Conservation (phyloP, 2,888 invertebrate species). For the Pherbina coryleti region DNA sequence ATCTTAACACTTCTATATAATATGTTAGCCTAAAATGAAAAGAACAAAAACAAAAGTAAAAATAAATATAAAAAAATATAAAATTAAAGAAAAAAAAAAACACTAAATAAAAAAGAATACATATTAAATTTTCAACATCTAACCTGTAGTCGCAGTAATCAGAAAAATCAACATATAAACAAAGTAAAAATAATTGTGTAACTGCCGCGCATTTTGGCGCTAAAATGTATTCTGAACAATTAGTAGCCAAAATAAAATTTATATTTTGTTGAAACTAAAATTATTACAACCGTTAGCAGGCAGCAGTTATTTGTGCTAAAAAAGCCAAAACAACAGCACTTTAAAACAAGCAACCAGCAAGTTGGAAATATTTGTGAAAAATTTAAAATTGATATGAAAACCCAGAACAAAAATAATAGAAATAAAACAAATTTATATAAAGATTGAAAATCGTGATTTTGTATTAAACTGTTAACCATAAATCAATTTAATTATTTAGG, state of each 20-base stretch:
- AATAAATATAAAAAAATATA: not conserved
- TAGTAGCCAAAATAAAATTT: not conserved
- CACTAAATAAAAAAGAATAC: not conserved
- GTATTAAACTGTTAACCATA: constrained; percentile 28
- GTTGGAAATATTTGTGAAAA: not conserved
- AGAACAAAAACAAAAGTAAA: not conserved
- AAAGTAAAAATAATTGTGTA: not conserved
- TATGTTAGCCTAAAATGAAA: not conserved
- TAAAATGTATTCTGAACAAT: not conserved
- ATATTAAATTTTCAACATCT: not conserved
- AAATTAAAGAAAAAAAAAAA: not conserved
- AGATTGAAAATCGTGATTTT: constrained; percentile 25
- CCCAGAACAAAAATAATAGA: not conserved
- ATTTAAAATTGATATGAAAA: not conserved
- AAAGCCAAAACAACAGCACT: not conserved
- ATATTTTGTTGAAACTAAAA: not conserved
- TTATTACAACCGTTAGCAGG: not conserved
- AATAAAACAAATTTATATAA: constrained; percentile 25
- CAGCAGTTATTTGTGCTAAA: not conserved
- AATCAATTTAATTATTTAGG: constrained; percentile 30
- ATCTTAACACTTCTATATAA: not conserved
- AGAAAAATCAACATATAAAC: not conserved
- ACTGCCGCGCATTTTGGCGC: constrained; percentile 29
- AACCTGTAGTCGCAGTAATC: not conserved
- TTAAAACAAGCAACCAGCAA: not conserved